Base-by-base conservation (phyloP, 2,113 vertebrate species). In the Cranoglanis bouderius region DNA sequence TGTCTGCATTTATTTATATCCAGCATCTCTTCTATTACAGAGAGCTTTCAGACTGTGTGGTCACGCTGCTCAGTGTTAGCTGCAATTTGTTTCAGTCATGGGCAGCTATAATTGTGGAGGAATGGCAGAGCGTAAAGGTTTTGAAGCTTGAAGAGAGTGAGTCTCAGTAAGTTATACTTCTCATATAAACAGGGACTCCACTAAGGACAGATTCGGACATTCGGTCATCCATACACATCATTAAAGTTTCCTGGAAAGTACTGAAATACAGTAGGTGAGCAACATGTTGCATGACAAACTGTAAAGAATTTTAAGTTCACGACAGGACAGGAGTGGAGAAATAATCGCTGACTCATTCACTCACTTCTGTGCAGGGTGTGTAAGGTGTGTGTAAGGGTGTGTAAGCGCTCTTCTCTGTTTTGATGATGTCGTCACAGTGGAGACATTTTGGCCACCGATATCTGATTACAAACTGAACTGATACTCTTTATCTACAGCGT, bases 71-170 rank as follows among this genome's bases (percentile, higher is more conserved):
- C 43, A 51, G 32, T 29, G 46, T 21, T 74, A n/a, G 75, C 74
- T 77, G 55, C 57, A 77, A 51, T 84, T 88, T 78, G 49, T 57
- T 46, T 55, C 46, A 82, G 78, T 70, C 65, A 59, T 35, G 38
- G 65, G 38, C 81, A 88, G 80, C 63, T 74, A 5, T 83, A 83
- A 84, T 75, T 75, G 87, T 74, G 87, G 80, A 83, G 87, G 82
- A 88, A 88, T 13, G 29, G 81, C 65, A 75, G 35, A 74, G 53
- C n/a, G 29, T 74, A n/a, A 59, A 83, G 14, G 18, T 83, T 83
- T n/a, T 74, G 51, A 46, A 74, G 80, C 51, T 51, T 83, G 61
- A 63, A 88, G 26, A 72, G 51, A n/a, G 65, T 3, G 26, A 57
- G 81, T 70, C 59, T 83, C 65, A 46, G 26, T 88, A 43, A 72